Evolutionary conservation across 2,113 vertebrate species (phyloP).

Genomic region (Entelurus aequoreus): DNA sequence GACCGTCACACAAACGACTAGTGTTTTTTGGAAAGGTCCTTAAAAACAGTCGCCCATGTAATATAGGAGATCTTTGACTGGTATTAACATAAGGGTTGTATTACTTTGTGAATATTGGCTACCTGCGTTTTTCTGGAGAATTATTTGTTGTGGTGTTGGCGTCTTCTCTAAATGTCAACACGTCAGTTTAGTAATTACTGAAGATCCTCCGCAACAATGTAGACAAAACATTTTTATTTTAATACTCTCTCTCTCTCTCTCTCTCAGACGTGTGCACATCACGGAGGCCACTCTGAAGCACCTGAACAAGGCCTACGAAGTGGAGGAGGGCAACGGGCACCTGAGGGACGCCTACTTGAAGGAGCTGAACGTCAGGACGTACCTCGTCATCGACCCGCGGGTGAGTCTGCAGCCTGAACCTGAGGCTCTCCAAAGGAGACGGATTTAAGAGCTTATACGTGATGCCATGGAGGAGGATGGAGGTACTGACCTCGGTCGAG

Average conservation of each 20-base stretch:
- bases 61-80: no score
- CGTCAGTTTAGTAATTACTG: no score
- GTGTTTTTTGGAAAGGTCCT: no score
- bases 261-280: conserved; percentile 89
- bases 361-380: conserved; percentile 86
- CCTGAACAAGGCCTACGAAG: conserved; percentile 90
- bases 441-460: neutral
- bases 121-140: neutral
- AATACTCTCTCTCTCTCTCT: neutral
- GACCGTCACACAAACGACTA: no score
- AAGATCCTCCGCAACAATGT: no score
- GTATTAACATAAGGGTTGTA: no score
- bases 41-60: no score
- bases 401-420: conserved; percentile 58
- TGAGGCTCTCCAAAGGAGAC: neutral
- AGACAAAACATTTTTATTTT: neutral
- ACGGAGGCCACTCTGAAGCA: conserved; percentile 93
- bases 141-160: neutral
- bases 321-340: conserved; percentile 91
- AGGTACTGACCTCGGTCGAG: neutral
- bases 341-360: conserved; percentile 87
- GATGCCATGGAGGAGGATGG: neutral
- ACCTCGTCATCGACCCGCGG: conserved; percentile 90
- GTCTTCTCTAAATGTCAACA: neutral
- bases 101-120: no score